Conservation (phyloP, 2,113 vertebrate genomes). For the Rhagologus leucostigma region DNA sequence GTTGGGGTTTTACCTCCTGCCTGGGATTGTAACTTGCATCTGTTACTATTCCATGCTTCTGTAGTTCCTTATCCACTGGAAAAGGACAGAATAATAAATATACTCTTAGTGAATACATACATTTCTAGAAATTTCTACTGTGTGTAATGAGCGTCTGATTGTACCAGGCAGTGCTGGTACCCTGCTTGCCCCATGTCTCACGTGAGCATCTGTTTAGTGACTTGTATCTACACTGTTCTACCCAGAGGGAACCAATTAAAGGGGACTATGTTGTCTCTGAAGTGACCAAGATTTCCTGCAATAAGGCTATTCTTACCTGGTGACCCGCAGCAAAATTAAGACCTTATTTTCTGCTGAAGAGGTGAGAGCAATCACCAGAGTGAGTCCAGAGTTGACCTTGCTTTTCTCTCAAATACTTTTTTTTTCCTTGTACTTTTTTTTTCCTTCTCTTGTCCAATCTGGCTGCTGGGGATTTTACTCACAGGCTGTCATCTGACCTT, state of each 20-base stretch:
- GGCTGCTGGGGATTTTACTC: not conserved
- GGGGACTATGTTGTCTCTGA: not conserved
- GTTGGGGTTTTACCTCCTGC: not conserved
- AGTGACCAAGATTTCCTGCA: not conserved
- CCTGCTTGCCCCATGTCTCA: not conserved
- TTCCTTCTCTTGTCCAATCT: not conserved
- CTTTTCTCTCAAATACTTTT: not conserved
- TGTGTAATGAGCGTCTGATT: not conserved
- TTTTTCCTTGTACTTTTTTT: not conserved
- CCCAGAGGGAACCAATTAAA: not conserved
- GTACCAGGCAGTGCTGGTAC: not conserved
- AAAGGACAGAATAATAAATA: not conserved
- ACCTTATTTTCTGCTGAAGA: not conserved
- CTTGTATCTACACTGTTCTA: not conserved
- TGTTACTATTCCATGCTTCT: not conserved
- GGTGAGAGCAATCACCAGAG: not conserved
- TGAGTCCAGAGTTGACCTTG: not conserved
- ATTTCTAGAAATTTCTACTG: not conserved
- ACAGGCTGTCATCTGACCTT: not conserved
- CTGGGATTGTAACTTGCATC: not conserved
- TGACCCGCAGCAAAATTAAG: constrained; percentile 1
- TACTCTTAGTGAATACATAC: accelerated
- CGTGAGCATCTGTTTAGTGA: not conserved
- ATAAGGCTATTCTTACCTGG: not conserved
- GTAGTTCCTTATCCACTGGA: not conserved